These are phyloP conservation scores for Pristionchus entomophagus DNA, from an alignment of 2,888 invertebrate species.

Conservation along the genomic window DNA sequence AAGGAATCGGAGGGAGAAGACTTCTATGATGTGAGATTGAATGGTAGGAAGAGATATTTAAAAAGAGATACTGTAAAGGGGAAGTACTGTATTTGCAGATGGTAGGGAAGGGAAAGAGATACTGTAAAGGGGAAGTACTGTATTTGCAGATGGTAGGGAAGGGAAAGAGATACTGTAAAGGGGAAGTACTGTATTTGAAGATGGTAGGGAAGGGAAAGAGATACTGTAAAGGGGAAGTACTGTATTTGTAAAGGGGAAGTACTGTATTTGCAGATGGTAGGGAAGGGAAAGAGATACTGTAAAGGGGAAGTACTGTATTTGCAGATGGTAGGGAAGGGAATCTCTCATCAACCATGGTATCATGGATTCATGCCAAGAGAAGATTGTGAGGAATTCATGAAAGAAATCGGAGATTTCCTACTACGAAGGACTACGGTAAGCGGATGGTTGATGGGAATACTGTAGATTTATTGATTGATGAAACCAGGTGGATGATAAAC, in stretches of 20 bases:
- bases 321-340: background rate
- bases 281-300: background rate
- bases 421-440: conserved; percentile 23
- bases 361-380: conserved; percentile 42
- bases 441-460: background rate
- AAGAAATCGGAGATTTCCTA: conserved; percentile 30
- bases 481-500: conserved; percentile 10
- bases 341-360: conserved; percentile 31
- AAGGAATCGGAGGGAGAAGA: background rate
- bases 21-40: background rate
- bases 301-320: background rate
- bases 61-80: background rate
- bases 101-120: background rate
- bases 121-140: no score
- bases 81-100: background rate
- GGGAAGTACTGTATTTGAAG: background rate
- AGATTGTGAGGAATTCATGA: conserved; percentile 40
- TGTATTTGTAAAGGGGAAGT: no score
- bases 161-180: background rate
- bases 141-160: conserved; percentile 18
- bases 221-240: no score
- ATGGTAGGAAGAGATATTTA: background rate
- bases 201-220: conserved; percentile 4
- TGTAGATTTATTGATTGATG: background rate
- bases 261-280: background rate